These are phyloP conservation scores for Pararge aegeria DNA, from an alignment of 1,140 invertebrate species.

Conservation along the genomic window DNA sequence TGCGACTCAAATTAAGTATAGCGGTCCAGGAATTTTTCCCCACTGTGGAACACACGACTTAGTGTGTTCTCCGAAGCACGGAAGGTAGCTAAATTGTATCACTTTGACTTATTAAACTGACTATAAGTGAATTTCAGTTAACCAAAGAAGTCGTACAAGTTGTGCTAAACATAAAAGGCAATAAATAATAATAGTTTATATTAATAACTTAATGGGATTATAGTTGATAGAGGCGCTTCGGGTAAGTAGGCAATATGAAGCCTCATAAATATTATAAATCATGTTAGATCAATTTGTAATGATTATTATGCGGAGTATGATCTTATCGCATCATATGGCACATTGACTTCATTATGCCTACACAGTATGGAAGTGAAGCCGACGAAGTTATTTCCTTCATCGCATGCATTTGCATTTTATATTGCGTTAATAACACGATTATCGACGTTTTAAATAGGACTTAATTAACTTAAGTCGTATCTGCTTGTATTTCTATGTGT, in stretches of 20 bases:
- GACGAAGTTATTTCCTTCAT: conserved; percentile 20
- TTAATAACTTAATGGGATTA: neutral
- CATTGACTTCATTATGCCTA: conserved; percentile 15
- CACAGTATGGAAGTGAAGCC: conserved; percentile 13
- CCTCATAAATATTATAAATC: conserved; percentile 4
- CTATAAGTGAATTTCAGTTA: no score
- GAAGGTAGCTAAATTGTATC: no score
- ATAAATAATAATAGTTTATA: no score
- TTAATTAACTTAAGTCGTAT: conserved; percentile 17
- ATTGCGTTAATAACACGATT: conserved; percentile 20
- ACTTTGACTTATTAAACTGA: no score
- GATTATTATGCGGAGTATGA: conserved; percentile 13
- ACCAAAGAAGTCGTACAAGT: no score
- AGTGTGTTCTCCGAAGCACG: no score
- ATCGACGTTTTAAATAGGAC: conserved; percentile 16
- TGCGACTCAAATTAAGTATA: no score
- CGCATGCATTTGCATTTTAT: conserved; percentile 23
- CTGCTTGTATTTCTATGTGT: conserved; percentile 13
- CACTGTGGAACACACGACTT: no score
- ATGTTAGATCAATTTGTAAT: conserved; percentile 11
- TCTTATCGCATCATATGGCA: conserved; percentile 15
- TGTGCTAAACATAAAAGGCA: no score
- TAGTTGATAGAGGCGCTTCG: neutral
- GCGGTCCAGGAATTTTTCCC: no score
- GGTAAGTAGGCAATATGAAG: neutral